Evolutionary conservation across 2,888 invertebrate genomes (phyloP).

Genomic region (Synergus umbraculus): DNA sequence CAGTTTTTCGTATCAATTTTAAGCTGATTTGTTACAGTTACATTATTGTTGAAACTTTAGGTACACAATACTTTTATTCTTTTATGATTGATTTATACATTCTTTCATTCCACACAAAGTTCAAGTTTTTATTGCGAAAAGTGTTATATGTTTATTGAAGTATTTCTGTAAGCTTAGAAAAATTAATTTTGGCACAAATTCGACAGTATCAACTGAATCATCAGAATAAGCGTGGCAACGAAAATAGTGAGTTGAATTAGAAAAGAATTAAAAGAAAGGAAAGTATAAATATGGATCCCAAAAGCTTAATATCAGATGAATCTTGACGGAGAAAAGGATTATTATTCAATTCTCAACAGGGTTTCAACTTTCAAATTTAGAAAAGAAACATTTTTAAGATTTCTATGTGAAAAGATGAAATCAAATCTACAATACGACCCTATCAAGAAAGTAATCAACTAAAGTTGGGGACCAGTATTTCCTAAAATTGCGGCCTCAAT

Average conservation of each 20-base stretch:
- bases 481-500: conserved; percentile 1
- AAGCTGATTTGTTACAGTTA: not conserved
- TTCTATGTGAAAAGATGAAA: not conserved
- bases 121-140: not conserved
- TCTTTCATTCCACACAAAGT: not conserved
- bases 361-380: not conserved
- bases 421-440: not conserved
- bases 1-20: not conserved
- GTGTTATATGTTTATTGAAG: not conserved
- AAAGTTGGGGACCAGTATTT: not conserved
- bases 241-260: not conserved
- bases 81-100: not conserved
- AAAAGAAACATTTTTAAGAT: not conserved
- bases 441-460: not conserved
- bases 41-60: not conserved
- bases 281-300: not conserved
- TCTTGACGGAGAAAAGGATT: not conserved
- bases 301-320: not conserved
- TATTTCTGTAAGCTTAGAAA: not conserved
- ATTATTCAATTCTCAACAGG: not conserved
- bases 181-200: not conserved
- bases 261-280: not conserved
- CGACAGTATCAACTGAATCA: not conserved
- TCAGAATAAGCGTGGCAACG: not conserved
- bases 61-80: not conserved